phyloP scores from a whole-genome alignment of 2,113 vertebrate species.

The Gnathonemus echidnorhynchus region DNA sequence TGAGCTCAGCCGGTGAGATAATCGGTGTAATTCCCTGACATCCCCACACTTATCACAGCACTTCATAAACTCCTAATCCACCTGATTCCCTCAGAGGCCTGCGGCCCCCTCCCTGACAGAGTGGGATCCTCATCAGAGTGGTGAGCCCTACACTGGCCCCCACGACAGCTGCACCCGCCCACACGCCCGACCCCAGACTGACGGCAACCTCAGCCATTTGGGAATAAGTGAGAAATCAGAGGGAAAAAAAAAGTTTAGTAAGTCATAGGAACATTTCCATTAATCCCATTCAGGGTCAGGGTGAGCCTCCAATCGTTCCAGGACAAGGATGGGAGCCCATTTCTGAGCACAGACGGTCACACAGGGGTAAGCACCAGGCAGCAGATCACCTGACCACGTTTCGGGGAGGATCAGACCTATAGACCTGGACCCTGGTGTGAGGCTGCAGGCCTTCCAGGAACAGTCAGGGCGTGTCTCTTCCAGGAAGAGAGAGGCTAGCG shows the following conservation, averaged over 20 bases:
- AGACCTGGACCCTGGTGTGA: not conserved
- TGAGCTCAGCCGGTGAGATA: constrained; percentile 57
- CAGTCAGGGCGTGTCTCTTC: not conserved
- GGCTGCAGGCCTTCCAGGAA: not conserved
- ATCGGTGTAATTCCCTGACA: constrained; percentile 68
- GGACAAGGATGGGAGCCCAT: not conserved
- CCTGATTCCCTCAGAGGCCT: constrained; percentile 65
- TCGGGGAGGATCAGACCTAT: not conserved
- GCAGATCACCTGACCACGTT: not conserved
- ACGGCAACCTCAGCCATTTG: not conserved
- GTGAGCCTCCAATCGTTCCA: not conserved
- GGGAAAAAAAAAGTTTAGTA: not conserved
- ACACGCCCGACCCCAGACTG: not conserved
- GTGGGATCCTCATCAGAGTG: constrained; percentile 60
- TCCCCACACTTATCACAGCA: constrained; percentile 66
- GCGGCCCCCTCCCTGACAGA: constrained; percentile 57
- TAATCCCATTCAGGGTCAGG: not conserved
- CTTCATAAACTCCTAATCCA: constrained; percentile 69
- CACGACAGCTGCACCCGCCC: constrained; percentile 29
- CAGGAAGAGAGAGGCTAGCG: not conserved
- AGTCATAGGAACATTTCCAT: not conserved
- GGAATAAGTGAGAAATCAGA: not conserved
- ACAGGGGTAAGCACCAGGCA: not conserved
- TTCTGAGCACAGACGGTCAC: not conserved
- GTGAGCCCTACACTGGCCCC: not conserved